Base-by-base conservation (phyloP, 2,888 invertebrate species). In the Cantharis rufa region DNA sequence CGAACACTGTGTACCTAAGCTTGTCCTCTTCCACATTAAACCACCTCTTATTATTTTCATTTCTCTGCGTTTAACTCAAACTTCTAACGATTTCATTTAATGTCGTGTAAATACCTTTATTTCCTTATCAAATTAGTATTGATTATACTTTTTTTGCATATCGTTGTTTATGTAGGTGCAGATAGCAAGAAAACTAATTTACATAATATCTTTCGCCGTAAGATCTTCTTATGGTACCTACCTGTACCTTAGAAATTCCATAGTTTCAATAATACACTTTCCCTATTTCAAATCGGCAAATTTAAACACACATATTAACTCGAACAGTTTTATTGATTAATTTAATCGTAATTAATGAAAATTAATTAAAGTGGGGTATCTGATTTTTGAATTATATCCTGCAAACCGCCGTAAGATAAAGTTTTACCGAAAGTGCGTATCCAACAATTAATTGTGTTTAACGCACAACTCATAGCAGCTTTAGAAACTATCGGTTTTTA, bases 1-100 rank as follows among this genome's bases (percentile, higher is more conserved):
- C 84, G 85, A 86, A 86, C 86, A 86, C 82, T 83, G 85, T 86
- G 86, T 86, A 86, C 86, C 84, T 84, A 85, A 83, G 84, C 83
- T 83, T 84, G 81, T 84, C 84, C 82, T 90, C 90, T 80, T 80
- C 81, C 82, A 82, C 82, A 82, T 82, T 83, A 83, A 82, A 83
- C 82, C 83, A 82, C 83, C 78, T 78, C 78, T 83, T 82, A 83
- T 83, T 82, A 82, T 82, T 82, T 82, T 82, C 81, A 78, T 76
- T 79, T 80, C 81, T 78, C 78, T 77, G 69, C 73, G 70, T 78
- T 78, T 72, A 63, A 72, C 76, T 18, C 72, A 48, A 73, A 62
- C 72, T 66, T 21, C 21, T 66, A 66, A 18, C 18, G 18, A 66
- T 21, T 66, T 66, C 24, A 21, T 66, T 66, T 66, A 66, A 66